These are phyloP conservation scores for Thalassarche chlororhynchos DNA, from an alignment of 2,113 vertebrate genomes.

Conservation along the genomic window DNA sequence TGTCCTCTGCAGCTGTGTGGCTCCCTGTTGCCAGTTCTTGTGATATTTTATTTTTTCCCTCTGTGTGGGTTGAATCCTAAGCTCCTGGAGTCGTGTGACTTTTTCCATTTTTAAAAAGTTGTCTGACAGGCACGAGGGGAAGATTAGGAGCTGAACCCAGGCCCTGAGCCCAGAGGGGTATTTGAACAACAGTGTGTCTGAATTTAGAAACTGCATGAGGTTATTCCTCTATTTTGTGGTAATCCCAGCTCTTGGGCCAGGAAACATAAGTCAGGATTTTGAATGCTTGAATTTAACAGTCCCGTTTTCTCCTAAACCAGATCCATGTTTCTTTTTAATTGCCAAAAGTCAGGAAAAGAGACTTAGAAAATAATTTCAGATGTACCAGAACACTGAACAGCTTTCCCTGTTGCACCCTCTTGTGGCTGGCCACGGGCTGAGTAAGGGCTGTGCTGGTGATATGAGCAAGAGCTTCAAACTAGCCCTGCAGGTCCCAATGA, in stretches of 20 bases:
- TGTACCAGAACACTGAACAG: background rate
- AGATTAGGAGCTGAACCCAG: background rate
- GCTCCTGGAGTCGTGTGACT: background rate
- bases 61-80: background rate
- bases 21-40: background rate
- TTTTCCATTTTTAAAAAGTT: background rate
- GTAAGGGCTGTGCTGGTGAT: background rate
- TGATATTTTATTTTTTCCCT: background rate
- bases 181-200: background rate
- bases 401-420: conserved; percentile 32
- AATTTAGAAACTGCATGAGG: background rate
- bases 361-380: background rate
- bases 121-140: background rate
- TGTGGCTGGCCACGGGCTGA: background rate
- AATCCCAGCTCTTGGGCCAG: background rate
- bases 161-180: background rate
- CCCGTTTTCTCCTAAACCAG: background rate
- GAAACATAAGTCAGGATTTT: background rate
- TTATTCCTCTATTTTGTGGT: background rate
- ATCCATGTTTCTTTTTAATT: background rate
- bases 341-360: background rate
- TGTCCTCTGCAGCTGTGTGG: background rate
- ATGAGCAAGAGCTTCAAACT: background rate
- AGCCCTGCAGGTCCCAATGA: background rate
- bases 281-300: background rate